Base-by-base conservation (phyloP, 1,140 invertebrate genomes). In the Papilio dardanus region DNA sequence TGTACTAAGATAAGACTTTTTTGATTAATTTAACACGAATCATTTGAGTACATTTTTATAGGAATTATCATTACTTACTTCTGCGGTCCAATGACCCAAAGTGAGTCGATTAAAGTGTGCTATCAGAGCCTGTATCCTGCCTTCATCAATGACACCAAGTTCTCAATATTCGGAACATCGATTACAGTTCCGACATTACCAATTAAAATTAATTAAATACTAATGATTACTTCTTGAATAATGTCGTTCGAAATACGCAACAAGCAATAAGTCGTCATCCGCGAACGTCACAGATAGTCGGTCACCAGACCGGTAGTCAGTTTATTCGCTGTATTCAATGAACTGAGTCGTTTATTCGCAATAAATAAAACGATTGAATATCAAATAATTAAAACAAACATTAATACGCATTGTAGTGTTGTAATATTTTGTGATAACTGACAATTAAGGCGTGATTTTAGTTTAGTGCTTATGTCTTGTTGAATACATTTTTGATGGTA, bases 291-390 rank as follows among this genome's bases (percentile, higher is more conserved):
- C 24, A 62, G 50, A 54, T 21, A 21, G 21, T 16, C 24, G 24
- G 54, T 62, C 35, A 62, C 54, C 54, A 14, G 54, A 62, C 54
- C 54, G 54, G 54, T 62, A 37, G 35, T 12, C 14, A 62, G 24
- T 62, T 1, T 62, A 62, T 14, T 62, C 24, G 54, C 21, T 4
- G 24, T 12, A 28, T 3, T 28, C 54, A 12, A 62, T 62, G 21
- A 62, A 62, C 24, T 62, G 54, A 10, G 54, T 62, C 24, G 54
- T 62, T 62, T 10, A 28, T 30, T 62, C 54, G 12, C 21, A 28
- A 3, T 28, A 62, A 28, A 62, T 58, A 14, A 24, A 3, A 28
- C 10, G 14, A 16, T 30, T 12, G 10, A 62, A 28, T 54, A 19
- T 62, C 21, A 62, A 62, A 62, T 62, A 62, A 62, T 62, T 30